A percentile compares a stretch with the other conserved stretches of the same genome.
Evolutionary conservation across 2,888 invertebrate genomes (phyloP).

Genomic region (Pammene aurita): DNA sequence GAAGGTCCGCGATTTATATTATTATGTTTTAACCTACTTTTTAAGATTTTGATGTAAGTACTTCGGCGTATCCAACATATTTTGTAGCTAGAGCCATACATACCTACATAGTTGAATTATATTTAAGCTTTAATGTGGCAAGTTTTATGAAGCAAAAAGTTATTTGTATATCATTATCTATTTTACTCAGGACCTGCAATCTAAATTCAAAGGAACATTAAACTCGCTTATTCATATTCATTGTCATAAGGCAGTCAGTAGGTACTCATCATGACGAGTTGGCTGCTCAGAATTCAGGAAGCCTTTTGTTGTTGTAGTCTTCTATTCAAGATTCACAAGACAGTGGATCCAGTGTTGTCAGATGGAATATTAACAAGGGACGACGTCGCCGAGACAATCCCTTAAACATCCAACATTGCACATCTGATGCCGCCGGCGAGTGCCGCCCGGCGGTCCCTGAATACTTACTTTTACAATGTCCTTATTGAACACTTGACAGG

Average conservation of each 20-base stretch:
- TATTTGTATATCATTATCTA: background rate
- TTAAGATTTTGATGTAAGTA: no score
- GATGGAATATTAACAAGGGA: slow-evolving; percentile 74
- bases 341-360: slow-evolving; percentile 68
- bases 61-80: no score
- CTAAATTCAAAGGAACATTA: slow-evolving; percentile 15
- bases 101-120: background rate
- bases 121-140: background rate
- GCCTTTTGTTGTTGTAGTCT: slow-evolving; percentile 68
- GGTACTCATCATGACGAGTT: slow-evolving; percentile 53
- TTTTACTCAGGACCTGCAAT: background rate
- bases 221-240: slow-evolving; percentile 45
- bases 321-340: slow-evolving; percentile 73
- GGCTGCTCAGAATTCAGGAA: slow-evolving; percentile 72
- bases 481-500: slow-evolving; percentile 33
- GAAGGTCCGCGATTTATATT: no score
- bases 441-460: slow-evolving; percentile 15
- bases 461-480: slow-evolving; percentile 25
- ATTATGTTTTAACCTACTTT: no score
- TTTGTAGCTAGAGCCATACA: no score
- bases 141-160: background rate
- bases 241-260: slow-evolving; percentile 49
- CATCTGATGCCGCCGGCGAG: slow-evolving; percentile 36
- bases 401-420: slow-evolving; percentile 53
- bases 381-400: slow-evolving; percentile 63